phyloP scores from a whole-genome alignment of 2,888 invertebrate genomes.

The Xestia sexstrigata region DNA sequence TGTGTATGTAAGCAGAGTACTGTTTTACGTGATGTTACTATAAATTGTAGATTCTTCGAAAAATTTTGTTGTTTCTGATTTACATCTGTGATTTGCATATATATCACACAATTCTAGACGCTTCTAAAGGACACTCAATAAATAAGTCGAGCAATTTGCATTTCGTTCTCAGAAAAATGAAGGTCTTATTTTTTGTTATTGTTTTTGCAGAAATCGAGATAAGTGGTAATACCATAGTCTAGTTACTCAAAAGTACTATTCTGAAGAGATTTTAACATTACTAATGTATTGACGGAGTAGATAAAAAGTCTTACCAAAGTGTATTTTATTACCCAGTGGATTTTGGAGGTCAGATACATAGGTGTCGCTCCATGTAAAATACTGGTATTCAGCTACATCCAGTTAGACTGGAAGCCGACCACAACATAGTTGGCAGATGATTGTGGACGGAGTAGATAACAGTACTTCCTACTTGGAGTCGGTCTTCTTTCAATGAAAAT shows the following conservation, averaged over 20 bases:
- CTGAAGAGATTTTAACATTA: neutral
- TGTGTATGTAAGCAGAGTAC: conserved; percentile 62
- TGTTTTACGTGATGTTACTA: conserved; percentile 49
- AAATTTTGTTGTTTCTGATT: conserved; percentile 40
- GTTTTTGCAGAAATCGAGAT: neutral
- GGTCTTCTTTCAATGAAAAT: neutral
- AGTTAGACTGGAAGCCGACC: too few relatives aligned
- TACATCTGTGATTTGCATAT: conserved; percentile 55
- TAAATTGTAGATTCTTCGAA: conserved; percentile 47
- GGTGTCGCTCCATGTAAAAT: too few relatives aligned
- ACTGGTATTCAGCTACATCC: too few relatives aligned
- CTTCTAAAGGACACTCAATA: conserved; percentile 43
- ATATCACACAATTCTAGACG: conserved; percentile 37
- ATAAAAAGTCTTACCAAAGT: too few relatives aligned
- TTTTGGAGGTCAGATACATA: too few relatives aligned
- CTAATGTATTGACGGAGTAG: neutral
- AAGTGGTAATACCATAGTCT: neutral
- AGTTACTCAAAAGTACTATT: neutral
- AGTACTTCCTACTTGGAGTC: too few relatives aligned
- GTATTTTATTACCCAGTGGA: too few relatives aligned
- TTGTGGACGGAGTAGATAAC: too few relatives aligned
- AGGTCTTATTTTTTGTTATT: conserved; percentile 9
- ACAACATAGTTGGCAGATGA: too few relatives aligned
- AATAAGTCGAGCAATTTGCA: conserved; percentile 39
- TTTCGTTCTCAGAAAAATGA: conserved; percentile 17